phyloP scores from a whole-genome alignment of 2,113 vertebrate species.

The Oenanthe melanoleuca region DNA sequence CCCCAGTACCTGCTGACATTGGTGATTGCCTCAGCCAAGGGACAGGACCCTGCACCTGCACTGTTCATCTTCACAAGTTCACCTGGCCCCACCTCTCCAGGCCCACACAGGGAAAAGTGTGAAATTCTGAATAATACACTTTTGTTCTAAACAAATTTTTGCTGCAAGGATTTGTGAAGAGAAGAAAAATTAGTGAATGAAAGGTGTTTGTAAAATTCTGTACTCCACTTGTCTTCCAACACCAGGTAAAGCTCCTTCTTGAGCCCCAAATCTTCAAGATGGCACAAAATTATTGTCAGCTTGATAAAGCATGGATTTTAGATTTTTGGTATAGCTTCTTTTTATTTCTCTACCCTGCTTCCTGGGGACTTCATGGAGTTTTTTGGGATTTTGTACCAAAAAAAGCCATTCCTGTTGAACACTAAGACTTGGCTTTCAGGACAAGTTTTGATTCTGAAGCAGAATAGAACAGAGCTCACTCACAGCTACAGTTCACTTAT shows the following conservation, averaged over 20 bases:
- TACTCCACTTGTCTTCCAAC: not conserved
- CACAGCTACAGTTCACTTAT: not conserved
- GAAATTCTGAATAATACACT: not conserved
- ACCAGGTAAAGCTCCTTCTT: not conserved
- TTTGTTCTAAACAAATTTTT: not conserved
- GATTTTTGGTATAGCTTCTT: not conserved
- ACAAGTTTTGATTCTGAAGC: not conserved
- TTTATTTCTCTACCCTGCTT: not conserved
- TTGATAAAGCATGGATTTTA: not conserved
- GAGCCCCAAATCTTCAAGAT: not conserved
- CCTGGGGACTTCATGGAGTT: not conserved
- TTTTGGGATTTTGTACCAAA: not conserved
- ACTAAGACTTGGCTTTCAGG: not conserved
- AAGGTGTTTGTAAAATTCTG: not conserved
- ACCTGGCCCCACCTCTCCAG: not conserved
- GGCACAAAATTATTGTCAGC: not conserved
- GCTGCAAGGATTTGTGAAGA: not conserved
- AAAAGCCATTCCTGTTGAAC: not conserved
- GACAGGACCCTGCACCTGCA: not conserved
- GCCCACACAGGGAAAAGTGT: not conserved
- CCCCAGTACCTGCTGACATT: not conserved
- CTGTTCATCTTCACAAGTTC: not conserved
- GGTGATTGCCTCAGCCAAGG: not conserved
- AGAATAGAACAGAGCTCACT: not conserved
- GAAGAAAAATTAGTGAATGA: fast-evolving